phyloP scores from a whole-genome alignment of 1,140 invertebrate genomes.

The Drosophila kikkawai region DNA sequence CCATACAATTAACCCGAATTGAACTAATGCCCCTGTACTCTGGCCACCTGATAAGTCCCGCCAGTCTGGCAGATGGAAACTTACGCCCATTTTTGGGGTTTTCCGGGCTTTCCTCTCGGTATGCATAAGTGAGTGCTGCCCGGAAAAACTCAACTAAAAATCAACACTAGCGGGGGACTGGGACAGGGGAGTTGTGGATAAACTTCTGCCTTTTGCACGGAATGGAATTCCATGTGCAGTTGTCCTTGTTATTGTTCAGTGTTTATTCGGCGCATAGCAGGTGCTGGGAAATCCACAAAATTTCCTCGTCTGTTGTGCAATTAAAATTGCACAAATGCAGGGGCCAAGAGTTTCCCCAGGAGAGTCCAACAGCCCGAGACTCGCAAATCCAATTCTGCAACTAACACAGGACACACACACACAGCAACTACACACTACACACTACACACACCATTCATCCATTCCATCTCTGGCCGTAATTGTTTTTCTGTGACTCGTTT shows the following conservation, averaged over 20 bases:
- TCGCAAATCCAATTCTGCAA: conserved; percentile 58
- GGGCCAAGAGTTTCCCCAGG: conserved; percentile 40
- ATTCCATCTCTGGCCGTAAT: conserved; percentile 40
- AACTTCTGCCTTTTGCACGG: conserved; percentile 39
- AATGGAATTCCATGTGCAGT: conserved; percentile 60
- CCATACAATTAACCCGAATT: conserved; percentile 56
- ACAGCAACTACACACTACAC: too few relatives aligned
- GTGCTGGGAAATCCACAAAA: conserved; percentile 33
- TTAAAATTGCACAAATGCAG: conserved; percentile 64
- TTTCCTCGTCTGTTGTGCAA: conserved; percentile 62
- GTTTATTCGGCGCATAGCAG: conserved; percentile 35
- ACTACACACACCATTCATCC: not conserved
- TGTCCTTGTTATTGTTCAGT: conserved; percentile 45
- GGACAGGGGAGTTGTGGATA: conserved; percentile 25
- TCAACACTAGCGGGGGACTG: conserved; percentile 23
- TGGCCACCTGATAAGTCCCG: conserved; percentile 31
- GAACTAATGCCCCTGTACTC: conserved; percentile 40
- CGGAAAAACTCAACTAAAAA: conserved; percentile 40
- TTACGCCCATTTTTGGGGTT: conserved; percentile 7
- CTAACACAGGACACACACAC: conserved; percentile 26
- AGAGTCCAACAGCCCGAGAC: conserved; percentile 8
- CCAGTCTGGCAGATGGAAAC: not conserved
- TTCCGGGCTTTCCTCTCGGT: conserved; percentile 8
- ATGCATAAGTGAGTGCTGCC: conserved; percentile 40
- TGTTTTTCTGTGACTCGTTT: conserved; percentile 74